A percentile compares a stretch with the other conserved stretches of the same genome.
phyloP scores from a whole-genome alignment of 2,888 invertebrate genomes.

The Enoplolaimus lenunculus region DNA sequence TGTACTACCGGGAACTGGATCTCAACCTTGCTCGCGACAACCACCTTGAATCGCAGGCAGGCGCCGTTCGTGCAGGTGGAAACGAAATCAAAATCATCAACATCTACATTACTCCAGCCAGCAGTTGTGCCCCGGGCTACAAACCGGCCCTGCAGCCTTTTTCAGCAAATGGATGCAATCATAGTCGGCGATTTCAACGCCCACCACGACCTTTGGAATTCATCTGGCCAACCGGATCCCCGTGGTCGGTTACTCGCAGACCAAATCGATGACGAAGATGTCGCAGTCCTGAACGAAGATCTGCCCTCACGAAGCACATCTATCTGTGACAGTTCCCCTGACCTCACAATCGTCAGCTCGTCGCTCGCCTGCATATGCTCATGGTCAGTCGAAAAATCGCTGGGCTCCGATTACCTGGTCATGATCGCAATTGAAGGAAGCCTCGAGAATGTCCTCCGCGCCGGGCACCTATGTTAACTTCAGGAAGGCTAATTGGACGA shows the following conservation, averaged over 20 bases:
- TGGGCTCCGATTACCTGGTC: background rate
- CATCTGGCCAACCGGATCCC: no score
- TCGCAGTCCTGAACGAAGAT: no score
- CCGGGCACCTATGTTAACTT: background rate
- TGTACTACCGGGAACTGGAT: no score
- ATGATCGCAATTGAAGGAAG: background rate
- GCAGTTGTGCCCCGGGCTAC: background rate
- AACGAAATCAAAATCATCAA: background rate
- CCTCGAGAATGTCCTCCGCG: background rate
- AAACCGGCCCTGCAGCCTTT: background rate
- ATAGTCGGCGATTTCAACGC: background rate
- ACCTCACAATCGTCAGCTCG: background rate
- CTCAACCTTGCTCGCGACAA: no score
- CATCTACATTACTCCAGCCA: slow-evolving; percentile 1
- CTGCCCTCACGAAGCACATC: no score
- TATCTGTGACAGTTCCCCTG: no score
- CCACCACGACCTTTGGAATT: background rate
- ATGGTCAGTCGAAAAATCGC: background rate
- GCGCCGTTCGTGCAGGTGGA: background rate
- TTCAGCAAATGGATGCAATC: background rate
- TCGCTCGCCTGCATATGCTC: background rate
- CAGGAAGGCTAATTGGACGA: background rate
- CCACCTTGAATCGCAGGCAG: no score
- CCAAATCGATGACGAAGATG: no score
- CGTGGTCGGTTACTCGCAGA: no score